phyloP scores from a whole-genome alignment of 1,140 invertebrate species.

The Macrobrachium rosenbergii region DNA sequence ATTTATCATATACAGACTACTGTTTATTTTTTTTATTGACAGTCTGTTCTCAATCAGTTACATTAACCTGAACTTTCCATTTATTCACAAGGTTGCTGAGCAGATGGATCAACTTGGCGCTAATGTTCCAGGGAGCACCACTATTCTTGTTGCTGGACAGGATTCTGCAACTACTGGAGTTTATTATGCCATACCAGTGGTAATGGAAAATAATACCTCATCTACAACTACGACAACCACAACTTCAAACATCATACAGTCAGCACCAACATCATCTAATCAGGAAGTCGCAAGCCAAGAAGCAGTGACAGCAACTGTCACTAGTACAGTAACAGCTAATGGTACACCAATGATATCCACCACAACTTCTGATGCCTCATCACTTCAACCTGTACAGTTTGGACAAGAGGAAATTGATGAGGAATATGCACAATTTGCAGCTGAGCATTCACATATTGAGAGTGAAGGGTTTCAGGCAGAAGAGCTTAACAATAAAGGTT shows the following conservation, averaged over 20 bases:
- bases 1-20: too few relatives aligned
- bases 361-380: background rate
- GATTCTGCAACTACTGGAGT: conserved; percentile 56
- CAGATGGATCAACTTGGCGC: conserved; percentile 63
- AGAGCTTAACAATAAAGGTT: conserved; percentile 39
- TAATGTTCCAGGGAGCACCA: conserved; percentile 46
- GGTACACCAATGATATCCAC: conserved; percentile 36
- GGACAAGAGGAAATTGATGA: conserved; percentile 50
- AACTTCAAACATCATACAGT: background rate
- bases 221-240: conserved; percentile 16
- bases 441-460: conserved; percentile 49
- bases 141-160: conserved; percentile 57
- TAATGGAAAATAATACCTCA: conserved; percentile 37
- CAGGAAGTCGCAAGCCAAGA: background rate
- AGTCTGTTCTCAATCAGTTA: too few relatives aligned
- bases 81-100: conserved; percentile 57
- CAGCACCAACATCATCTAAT: conserved; percentile 9
- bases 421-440: conserved; percentile 58
- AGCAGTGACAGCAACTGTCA: background rate
- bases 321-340: conserved; percentile 41
- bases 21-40: background rate
- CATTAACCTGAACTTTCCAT: background rate
- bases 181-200: conserved; percentile 56
- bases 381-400: conserved; percentile 44
- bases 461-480: conserved; percentile 34